Conservation (phyloP, 2,797 vertebrate genomes). For the Eospalax fontanierii region DNA sequence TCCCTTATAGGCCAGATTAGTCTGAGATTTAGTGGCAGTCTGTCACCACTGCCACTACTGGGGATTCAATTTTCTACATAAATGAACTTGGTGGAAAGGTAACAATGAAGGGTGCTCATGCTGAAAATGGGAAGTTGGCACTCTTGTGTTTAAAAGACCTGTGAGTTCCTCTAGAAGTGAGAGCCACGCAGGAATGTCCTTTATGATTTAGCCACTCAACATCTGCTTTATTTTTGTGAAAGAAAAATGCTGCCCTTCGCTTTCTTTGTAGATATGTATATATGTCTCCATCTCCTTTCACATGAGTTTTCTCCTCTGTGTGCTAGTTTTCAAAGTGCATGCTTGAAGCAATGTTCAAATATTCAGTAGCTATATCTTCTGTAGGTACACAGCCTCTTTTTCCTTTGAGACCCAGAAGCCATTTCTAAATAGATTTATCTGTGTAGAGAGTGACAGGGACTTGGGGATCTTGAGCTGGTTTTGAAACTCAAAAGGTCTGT, state of each 20-base stretch:
- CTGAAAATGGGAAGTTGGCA: background rate
- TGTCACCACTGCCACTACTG: too few species aligned
- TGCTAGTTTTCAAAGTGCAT: background rate
- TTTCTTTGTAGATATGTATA: background rate
- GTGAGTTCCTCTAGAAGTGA: background rate
- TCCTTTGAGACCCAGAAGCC: background rate
- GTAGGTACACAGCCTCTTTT: fast-evolving
- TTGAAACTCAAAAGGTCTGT: background rate
- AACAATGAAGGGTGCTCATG: background rate
- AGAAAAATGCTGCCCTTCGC: background rate
- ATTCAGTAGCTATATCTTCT: background rate
- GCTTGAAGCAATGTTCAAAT: background rate
- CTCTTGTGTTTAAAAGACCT: conserved; percentile 5
- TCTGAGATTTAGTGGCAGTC: background rate
- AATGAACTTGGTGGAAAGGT: conserved; percentile 19
- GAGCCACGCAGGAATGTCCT: background rate
- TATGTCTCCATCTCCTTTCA: background rate
- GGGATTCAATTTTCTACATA: conserved; percentile 15
- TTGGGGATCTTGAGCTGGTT: background rate
- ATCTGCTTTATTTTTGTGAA: background rate
- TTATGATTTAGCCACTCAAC: background rate
- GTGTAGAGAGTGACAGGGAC: too few species aligned
- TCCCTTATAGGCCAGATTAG: background rate
- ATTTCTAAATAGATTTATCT: background rate
- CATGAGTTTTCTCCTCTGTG: background rate